Evolutionary conservation across 2,888 invertebrate genomes (phyloP).

Genomic region (Parthenolecanium corni): DNA sequence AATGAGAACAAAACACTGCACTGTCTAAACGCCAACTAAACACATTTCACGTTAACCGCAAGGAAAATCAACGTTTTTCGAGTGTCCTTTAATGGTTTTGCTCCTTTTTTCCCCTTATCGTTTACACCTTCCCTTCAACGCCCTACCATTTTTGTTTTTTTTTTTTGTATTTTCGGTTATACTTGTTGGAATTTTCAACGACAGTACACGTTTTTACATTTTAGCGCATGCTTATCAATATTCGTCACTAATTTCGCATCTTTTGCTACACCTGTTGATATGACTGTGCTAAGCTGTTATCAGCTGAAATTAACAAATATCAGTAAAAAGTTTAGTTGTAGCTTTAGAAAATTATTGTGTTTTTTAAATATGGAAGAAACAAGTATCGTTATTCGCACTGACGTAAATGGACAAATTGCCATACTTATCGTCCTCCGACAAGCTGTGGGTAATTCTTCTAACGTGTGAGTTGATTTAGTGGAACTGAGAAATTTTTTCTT

Average conservation of each 20-base stretch:
- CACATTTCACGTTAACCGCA: not conserved
- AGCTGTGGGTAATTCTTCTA: too few species aligned
- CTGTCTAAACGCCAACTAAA: not conserved
- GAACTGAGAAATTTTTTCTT: too few species aligned
- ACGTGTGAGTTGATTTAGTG: too few species aligned
- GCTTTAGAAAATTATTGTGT: too few species aligned
- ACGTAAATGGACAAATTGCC: too few species aligned
- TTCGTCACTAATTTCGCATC: not conserved
- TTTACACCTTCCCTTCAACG: not conserved
- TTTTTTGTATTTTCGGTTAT: not conserved
- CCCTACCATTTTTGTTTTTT: not conserved
- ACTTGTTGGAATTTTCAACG: conserved; percentile 2
- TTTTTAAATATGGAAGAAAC: too few species aligned
- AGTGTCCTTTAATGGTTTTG: not conserved
- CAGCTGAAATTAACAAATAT: too few species aligned
- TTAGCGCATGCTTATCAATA: conserved; percentile 6
- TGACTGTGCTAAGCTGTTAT: not conserved
- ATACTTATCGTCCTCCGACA: too few species aligned
- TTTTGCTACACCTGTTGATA: not conserved
- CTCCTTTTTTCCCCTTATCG: not conserved
- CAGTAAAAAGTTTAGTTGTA: too few species aligned
- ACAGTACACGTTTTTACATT: not conserved
- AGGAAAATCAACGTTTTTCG: not conserved
- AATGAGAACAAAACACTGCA: not conserved
- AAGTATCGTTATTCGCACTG: too few species aligned